A percentile compares a stretch with the other conserved stretches of the same genome.
These are phyloP conservation scores for Dipodomys merriami DNA, from an alignment of 2,113 vertebrate genomes.

Conservation along the genomic window DNA sequence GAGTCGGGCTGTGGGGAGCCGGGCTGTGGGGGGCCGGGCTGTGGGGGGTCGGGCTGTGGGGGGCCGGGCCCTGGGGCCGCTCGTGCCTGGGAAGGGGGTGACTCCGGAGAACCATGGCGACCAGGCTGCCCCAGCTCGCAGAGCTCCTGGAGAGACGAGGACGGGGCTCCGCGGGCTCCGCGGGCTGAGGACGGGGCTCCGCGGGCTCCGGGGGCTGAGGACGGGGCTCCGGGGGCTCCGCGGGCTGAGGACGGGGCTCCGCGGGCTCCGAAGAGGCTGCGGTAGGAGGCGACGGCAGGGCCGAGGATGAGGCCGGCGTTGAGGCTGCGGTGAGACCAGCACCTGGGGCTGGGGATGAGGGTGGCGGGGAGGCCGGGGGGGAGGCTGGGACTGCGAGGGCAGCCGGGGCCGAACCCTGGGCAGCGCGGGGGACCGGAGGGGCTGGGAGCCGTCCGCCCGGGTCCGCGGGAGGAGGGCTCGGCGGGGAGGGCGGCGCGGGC, in stretches of 20 bases:
- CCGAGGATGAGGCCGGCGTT: not conserved
- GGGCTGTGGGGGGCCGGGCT: too few relatives aligned
- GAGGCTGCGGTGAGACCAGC: not conserved
- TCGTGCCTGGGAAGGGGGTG: slow-evolving; percentile 73
- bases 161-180: not conserved
- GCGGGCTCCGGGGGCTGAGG: too few relatives aligned
- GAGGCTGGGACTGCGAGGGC: not conserved
- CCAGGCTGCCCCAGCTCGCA: slow-evolving; percentile 73
- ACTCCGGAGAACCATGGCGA: slow-evolving; percentile 75
- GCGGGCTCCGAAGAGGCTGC: not conserved
- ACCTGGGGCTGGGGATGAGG: not conserved
- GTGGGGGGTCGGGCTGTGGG: too few relatives aligned
- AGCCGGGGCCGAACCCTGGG: too few relatives aligned
- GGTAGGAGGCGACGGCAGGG: not conserved
- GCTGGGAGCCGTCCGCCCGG: not conserved
- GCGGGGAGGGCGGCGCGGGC: not conserved
- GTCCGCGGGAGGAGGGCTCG: not conserved
- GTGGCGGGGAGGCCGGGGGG: not conserved
- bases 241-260: too few relatives aligned
- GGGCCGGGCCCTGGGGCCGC: not conserved
- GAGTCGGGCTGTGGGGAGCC: too few relatives aligned
- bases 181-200: too few relatives aligned
- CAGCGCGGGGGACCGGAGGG: not conserved
- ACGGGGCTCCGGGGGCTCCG: too few relatives aligned
- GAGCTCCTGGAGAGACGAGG: not conserved